Percentiles rank a stretch among this genome's conserved stretches.
phyloP scores from a whole-genome alignment of 2,888 invertebrate species.

The Tiphia femorata region DNA sequence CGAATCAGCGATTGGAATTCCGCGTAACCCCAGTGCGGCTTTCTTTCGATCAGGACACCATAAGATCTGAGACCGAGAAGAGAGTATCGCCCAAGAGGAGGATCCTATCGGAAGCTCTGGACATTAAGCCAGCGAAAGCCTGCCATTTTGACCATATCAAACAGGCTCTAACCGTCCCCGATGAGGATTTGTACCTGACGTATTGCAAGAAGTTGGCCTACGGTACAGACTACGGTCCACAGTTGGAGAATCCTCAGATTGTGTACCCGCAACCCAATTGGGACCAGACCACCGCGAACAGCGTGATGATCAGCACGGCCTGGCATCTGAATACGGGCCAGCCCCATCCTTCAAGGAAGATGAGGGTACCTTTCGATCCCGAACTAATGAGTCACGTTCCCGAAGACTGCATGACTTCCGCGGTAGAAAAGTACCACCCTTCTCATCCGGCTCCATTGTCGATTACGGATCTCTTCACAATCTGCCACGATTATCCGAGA shows the following conservation, averaged over 20 bases:
- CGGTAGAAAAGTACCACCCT: conserved; percentile 1
- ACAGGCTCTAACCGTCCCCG: conserved; percentile 38
- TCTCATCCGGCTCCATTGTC: conserved; percentile 11
- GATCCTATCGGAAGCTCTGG: conserved; percentile 41
- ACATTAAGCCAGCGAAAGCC: conserved; percentile 38
- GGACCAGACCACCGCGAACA: conserved; percentile 33
- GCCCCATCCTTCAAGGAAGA: conserved; percentile 29
- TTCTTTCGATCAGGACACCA: conserved; percentile 35
- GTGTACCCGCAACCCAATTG: conserved; percentile 28
- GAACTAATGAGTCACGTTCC: conserved; percentile 10
- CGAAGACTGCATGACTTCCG: conserved; percentile 19
- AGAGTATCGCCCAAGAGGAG: conserved; percentile 20
- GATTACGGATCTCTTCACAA: conserved; percentile 30
- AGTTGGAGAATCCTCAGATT: conserved; percentile 42
- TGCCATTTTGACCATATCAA: conserved; percentile 30
- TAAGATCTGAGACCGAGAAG: conserved; percentile 5
- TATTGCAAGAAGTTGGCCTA: conserved; percentile 43
- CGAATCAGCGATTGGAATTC: conserved; percentile 55
- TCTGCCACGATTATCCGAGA: conserved; percentile 50
- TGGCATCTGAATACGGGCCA: conserved; percentile 55
- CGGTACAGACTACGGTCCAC: conserved; percentile 35
- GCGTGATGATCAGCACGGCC: conserved; percentile 45
- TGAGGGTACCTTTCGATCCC: conserved; percentile 28
- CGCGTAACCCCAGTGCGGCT: conserved; percentile 53
- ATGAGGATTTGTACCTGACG: conserved; percentile 43